Evolutionary conservation across 2,113 vertebrate genomes (phyloP).

Genomic region (Pelmatolapia mariae): DNA sequence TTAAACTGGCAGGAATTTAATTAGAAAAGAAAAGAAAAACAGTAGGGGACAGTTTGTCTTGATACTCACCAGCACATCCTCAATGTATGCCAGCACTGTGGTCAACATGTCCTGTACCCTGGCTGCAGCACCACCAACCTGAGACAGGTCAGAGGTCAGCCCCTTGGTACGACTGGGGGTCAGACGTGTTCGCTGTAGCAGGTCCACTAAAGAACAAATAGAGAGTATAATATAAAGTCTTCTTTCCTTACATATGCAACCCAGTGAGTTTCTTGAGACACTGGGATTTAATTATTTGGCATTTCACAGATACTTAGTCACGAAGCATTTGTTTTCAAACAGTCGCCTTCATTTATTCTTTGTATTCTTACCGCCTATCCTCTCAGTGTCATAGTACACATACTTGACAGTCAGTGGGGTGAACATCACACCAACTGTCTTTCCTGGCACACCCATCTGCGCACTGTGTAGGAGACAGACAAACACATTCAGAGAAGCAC

Average conservation of each 20-base stretch:
- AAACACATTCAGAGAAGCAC: background rate
- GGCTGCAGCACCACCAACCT: conserved; percentile 84
- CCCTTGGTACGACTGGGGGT: conserved; percentile 84
- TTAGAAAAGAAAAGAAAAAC: background rate
- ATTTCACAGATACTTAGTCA: background rate
- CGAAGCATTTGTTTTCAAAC: background rate
- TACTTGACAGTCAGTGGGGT: conserved; percentile 93
- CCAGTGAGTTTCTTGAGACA: background rate
- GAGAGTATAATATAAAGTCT: background rate
- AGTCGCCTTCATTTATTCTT: background rate
- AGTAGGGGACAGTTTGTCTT: background rate
- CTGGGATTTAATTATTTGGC: background rate
- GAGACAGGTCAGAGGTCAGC: conserved; percentile 92
- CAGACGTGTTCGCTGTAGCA: conserved; percentile 88
- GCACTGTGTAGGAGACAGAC: conserved; percentile 71
- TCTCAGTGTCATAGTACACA: conserved; percentile 91
- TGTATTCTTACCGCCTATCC: conserved; percentile 85
- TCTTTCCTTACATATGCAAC: background rate
- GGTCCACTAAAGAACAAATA: conserved; percentile 78
- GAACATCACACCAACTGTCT: conserved; percentile 98
- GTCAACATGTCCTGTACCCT: conserved; percentile 89
- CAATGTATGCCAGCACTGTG: conserved; percentile 89
- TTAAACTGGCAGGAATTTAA: background rate
- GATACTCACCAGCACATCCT: conserved; percentile 92
- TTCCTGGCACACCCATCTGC: conserved; percentile 94